phyloP scores from a whole-genome alignment of 2,113 vertebrate genomes.

The Clupea harengus region DNA sequence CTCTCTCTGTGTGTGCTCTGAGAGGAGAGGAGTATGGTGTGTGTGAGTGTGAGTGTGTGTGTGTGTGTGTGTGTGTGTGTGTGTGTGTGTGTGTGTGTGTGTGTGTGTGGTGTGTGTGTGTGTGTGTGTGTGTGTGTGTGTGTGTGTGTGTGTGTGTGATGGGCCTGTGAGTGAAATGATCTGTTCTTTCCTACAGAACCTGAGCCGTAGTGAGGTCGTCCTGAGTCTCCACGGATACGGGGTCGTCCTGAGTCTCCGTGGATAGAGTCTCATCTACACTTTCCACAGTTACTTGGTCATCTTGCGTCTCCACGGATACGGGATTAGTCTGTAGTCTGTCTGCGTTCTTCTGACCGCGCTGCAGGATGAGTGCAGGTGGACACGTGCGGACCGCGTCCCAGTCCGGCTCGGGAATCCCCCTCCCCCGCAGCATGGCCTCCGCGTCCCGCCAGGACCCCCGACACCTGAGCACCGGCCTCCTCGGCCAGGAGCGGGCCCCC shows the following conservation, averaged over 20 bases:
- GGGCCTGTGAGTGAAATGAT: neutral
- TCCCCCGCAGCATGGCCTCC: slow-evolving; percentile 52
- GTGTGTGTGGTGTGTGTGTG: no score
- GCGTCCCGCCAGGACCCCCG: slow-evolving; percentile 59
- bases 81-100: slow-evolving; percentile 16
- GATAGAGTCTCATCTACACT: neutral
- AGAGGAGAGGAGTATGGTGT: no score
- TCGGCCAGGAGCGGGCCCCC: neutral
- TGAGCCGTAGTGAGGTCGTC: neutral
- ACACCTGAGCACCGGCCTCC: slow-evolving; percentile 43
- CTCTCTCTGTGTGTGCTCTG: neutral
- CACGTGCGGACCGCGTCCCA: slow-evolving; percentile 61
- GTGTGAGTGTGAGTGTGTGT: neutral
- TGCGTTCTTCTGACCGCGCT: neutral
- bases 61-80: neutral
- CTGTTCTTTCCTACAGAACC: neutral
- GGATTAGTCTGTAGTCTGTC: neutral
- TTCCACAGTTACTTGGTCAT: neutral
- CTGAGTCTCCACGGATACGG: no score
- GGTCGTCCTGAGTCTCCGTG: no score
- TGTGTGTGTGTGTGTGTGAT: neutral
- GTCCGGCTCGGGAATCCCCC: slow-evolving; percentile 57
- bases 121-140: neutral
- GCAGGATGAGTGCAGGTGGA: slow-evolving; percentile 61
- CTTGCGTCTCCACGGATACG: neutral